Evolutionary conservation across 2,888 invertebrate species (phyloP).

Genomic region (Rutpela maculata): DNA sequence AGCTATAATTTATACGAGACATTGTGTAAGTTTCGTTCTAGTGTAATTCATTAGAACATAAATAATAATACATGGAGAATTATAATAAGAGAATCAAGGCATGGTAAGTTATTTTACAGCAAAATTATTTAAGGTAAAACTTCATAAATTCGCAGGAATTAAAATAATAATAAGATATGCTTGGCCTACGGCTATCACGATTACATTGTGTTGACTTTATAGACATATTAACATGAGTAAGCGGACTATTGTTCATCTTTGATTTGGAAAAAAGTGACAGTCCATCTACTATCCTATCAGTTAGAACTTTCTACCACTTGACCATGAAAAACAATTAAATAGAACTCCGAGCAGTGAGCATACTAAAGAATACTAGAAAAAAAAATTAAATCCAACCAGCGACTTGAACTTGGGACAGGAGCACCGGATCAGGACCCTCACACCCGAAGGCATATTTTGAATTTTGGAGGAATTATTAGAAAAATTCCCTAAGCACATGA

Average conservation of each 20-base stretch:
- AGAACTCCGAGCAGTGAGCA: too few species aligned
- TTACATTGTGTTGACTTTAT: conserved; percentile 68
- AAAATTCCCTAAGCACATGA: too few species aligned
- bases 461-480: too few species aligned
- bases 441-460: too few species aligned
- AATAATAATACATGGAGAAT: conserved; percentile 46
- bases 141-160: conserved; percentile 67
- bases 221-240: conserved; percentile 64
- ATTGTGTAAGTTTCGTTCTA: conserved; percentile 40
- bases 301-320: conserved; percentile 29
- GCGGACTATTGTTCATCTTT: conserved; percentile 43
- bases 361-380: too few species aligned
- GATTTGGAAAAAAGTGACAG: conserved; percentile 33
- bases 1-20: conserved; percentile 32
- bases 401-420: too few species aligned
- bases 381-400: too few species aligned
- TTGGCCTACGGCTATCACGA: conserved; percentile 67
- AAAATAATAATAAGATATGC: conserved; percentile 67
- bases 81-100: conserved; percentile 47
- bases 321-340: background rate
- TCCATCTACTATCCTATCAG: conserved; percentile 21
- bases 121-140: conserved; percentile 61
- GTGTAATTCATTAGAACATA: conserved; percentile 45
- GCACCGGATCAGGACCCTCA: too few species aligned
- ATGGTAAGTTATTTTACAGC: conserved; percentile 44